phyloP scores from a whole-genome alignment of 2,113 vertebrate genomes.

The Anarrhichthys ocellatus region DNA sequence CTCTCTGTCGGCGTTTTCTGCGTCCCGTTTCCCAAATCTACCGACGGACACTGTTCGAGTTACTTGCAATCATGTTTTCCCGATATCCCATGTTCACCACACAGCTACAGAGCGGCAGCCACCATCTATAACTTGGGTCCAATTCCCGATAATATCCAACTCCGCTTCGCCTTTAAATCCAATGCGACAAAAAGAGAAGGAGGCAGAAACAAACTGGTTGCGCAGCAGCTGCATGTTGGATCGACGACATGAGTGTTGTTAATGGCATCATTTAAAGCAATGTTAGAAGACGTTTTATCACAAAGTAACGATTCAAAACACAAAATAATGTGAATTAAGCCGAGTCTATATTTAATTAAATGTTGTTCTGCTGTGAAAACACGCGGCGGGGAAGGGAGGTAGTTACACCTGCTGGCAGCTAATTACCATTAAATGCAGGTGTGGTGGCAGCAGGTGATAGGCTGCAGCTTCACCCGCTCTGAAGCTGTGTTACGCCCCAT shows the following conservation, averaged over 20 bases:
- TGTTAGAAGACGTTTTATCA: not conserved
- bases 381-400: not conserved
- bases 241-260: not conserved
- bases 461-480: not conserved
- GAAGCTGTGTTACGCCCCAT: not conserved
- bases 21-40: slow-evolving; percentile 30
- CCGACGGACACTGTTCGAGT: not conserved
- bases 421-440: slow-evolving; percentile 63
- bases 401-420: slow-evolving; percentile 21
- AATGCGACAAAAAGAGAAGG: slow-evolving; percentile 70
- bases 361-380: not conserved
- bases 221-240: slow-evolving; percentile 50
- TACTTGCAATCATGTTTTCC: not conserved
- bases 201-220: slow-evolving; percentile 39
- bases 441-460: slow-evolving; percentile 43
- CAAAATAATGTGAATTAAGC: not conserved
- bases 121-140: slow-evolving; percentile 5
- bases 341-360: not conserved
- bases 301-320: not conserved
- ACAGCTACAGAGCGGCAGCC: not conserved
- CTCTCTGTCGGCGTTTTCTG: not conserved
- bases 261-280: not conserved
- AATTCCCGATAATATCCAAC: slow-evolving; percentile 6
- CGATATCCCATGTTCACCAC: not conserved
- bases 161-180: slow-evolving; percentile 64